phyloP scores from a whole-genome alignment of 2,797 vertebrate genomes.

The Psittacula derbiana region DNA sequence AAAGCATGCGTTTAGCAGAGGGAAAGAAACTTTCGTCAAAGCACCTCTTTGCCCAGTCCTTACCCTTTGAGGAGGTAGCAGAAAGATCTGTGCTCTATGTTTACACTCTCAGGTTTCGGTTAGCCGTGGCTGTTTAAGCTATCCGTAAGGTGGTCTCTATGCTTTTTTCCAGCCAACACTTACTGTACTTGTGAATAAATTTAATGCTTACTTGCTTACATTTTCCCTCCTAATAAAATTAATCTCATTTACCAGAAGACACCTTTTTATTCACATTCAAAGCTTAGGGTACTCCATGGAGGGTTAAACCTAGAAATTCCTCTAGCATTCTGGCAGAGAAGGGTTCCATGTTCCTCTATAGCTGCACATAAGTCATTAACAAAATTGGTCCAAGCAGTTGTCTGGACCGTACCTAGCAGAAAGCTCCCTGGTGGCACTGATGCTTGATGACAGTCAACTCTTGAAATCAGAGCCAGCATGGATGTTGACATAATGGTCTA shows the following conservation, averaged over 20 bases:
- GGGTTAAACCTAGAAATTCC: constrained; percentile 41
- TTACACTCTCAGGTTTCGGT: background rate
- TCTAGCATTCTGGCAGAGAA: constrained; percentile 19
- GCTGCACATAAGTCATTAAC: constrained; percentile 39
- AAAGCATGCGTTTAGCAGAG: background rate
- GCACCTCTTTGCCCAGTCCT: background rate
- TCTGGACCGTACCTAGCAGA: constrained; percentile 42
- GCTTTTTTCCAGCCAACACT: background rate
- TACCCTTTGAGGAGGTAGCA: background rate
- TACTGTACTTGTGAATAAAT: background rate
- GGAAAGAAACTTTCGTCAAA: background rate
- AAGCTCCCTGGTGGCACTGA: constrained; percentile 30
- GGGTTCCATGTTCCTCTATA: constrained; percentile 44
- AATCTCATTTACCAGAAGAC: background rate
- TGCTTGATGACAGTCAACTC: constrained; percentile 54
- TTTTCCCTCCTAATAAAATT: constrained; percentile 11
- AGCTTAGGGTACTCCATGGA: background rate
- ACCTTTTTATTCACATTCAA: background rate
- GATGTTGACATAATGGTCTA: constrained; percentile 30
- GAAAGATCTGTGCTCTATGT: background rate
- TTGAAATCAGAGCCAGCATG: constrained; percentile 33
- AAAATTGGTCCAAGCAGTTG: background rate
- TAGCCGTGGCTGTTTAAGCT: background rate
- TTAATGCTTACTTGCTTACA: background rate
- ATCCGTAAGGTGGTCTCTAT: background rate